Evolutionary conservation across 2,797 vertebrate species (phyloP), one percentile per base, ranked within the genome.

Genomic region (Stomatorhinus walkeri): DNA sequence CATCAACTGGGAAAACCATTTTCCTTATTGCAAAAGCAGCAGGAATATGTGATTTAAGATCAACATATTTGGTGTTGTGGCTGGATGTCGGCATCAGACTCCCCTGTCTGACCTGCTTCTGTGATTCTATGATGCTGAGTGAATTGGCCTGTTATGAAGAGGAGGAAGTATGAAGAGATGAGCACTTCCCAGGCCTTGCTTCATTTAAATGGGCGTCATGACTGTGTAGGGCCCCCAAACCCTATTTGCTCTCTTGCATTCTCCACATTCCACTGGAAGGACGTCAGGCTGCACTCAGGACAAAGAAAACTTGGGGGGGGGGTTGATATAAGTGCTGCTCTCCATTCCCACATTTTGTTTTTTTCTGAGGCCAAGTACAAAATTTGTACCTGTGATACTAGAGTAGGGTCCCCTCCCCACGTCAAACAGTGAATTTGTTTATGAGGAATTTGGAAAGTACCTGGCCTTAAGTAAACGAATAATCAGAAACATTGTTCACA

Each of bases 221-320:
- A 16, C 19, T 54, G 36, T 46, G 56, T 56, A 12, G 52, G n/a
- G 36, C 22, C 52, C 12, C 52, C n/a, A 52, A 52, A 43, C 87
- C 43, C 2, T 87, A 59, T 90, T 90, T 88, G 79, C 92, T 91
- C 90, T 91, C 92, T 85, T 51, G 56, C 92, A 93, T 92, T 91
- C 92, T 81, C 28, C 19, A 68, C 48, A 93, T 93, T 92, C 91
- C 88, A 91, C 88, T 52, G 90, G 89, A 89, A 91, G 90, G 88
- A 93, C 88, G 92, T 93, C 91, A 92, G 89, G 87, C 89, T 83
- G 84, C 43, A 79, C 51, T 88, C 81, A 83, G 89, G 87, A 91
- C 90, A 89, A 87, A 90, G 86, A 86, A 68, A 16, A 16, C 54
- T 19, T 54, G 49, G 32, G 56, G 36, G 79, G 49, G 40, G 32